These are phyloP conservation scores for Tigriopus japonicus DNA, from an alignment of 1,140 invertebrate genomes.

Conservation along the genomic window DNA sequence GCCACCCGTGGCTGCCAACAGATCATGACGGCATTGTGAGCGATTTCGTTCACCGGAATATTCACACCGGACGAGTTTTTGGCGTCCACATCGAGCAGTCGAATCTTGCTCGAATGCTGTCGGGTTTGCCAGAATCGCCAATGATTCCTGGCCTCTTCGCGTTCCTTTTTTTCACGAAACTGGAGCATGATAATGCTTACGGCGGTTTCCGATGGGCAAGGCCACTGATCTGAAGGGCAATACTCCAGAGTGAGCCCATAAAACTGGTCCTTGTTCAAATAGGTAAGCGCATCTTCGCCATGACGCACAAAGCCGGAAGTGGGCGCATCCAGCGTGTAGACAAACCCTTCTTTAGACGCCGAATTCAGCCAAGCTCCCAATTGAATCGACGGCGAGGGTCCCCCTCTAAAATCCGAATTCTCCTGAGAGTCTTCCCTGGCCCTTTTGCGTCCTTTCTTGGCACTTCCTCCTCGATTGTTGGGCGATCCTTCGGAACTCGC, in stretches of 20 bases:
- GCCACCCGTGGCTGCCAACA: not conserved
- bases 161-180: not conserved
- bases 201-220: not conserved
- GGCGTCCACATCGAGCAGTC: constrained; percentile 7
- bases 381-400: too few relatives aligned
- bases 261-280: constrained; percentile 5
- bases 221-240: not conserved
- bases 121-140: constrained; percentile 6
- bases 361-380: too few relatives aligned
- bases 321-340: not conserved
- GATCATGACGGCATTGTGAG: constrained; percentile 9
- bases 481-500: too few relatives aligned
- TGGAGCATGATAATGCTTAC: not conserved
- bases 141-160: constrained; percentile 1
- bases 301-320: not conserved
- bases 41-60: not conserved
- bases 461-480: too few relatives aligned
- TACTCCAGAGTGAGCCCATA: not conserved
- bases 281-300: not conserved
- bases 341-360: not conserved
- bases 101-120: not conserved
- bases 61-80: not conserved
- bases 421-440: too few relatives aligned
- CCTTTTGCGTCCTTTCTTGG: too few relatives aligned
- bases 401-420: too few relatives aligned